phyloP scores from a whole-genome alignment of 2,113 vertebrate species.

The Rhinolophus sinicus region DNA sequence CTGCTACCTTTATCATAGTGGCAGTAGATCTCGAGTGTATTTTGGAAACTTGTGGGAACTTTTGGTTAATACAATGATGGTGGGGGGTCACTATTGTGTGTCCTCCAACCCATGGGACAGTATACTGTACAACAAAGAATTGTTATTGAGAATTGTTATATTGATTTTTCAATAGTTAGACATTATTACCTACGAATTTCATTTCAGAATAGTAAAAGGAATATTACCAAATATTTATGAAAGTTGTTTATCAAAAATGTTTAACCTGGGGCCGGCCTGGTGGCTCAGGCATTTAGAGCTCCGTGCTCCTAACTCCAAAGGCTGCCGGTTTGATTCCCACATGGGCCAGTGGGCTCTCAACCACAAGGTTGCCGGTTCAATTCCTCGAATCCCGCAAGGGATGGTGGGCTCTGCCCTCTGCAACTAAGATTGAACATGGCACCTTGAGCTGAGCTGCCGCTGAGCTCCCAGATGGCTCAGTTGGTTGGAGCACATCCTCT shows the following conservation, averaged over 20 bases:
- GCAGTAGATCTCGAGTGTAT: not conserved
- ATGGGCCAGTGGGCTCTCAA: no score
- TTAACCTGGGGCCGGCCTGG: no score
- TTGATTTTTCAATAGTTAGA: constrained; percentile 42
- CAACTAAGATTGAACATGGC: no score
- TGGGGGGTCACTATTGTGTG: not conserved
- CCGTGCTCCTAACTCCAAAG: no score
- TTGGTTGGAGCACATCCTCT: no score
- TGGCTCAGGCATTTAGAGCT: no score
- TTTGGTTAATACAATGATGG: not conserved
- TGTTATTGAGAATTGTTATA: not conserved
- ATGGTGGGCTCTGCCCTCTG: no score
- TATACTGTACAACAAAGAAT: constrained; percentile 36
- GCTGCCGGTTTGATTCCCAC: no score
- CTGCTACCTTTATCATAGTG: not conserved
- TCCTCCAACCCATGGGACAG: not conserved
- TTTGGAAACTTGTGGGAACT: not conserved
- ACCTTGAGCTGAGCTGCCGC: no score
- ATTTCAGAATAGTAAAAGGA: constrained; percentile 43
- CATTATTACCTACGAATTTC: constrained; percentile 50
- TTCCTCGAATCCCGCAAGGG: no score
- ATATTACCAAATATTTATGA: constrained; percentile 37
- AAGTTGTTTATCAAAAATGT: constrained; percentile 58
- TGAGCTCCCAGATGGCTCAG: no score
- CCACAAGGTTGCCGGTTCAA: no score